Evolutionary conservation across 2,797 vertebrate genomes (phyloP).

Genomic region (Microtus californicus): DNA sequence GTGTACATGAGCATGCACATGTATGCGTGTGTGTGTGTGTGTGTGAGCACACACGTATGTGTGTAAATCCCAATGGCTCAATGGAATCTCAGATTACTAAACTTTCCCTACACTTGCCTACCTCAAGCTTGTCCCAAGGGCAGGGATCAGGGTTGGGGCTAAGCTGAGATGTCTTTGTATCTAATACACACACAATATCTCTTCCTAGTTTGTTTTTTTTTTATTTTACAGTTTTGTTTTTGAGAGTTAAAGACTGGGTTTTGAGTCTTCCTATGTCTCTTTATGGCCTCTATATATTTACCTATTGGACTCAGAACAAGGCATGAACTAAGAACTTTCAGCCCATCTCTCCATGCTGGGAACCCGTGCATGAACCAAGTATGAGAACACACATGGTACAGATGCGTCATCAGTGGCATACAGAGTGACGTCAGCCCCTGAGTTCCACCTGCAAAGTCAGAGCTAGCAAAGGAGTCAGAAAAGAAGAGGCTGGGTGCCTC

Average conservation of each 20-base stretch:
- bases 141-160: not conserved
- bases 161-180: not conserved
- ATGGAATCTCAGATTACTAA: not conserved
- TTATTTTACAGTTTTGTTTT: too few relatives aligned
- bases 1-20: not conserved
- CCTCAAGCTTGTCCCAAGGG: not conserved
- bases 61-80: not conserved
- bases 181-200: not conserved
- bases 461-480: not conserved
- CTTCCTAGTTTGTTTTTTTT: not conserved
- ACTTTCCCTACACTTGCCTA: not conserved
- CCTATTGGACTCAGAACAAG: too few relatives aligned
- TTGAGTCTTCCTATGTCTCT: not conserved
- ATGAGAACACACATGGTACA: not conserved
- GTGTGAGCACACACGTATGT: not conserved
- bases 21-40: not conserved
- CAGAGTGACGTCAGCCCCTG: not conserved
- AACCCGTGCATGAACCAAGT: not conserved
- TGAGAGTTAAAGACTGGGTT: not conserved
- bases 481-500: not conserved
- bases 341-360: not conserved
- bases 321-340: not conserved
- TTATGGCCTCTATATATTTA: not conserved
- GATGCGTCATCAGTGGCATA: accelerated
- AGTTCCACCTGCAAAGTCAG: not conserved